Percentiles rank a stretch among this genome's conserved stretches.
Evolutionary conservation across 2,797 vertebrate species (phyloP).

Genomic region (Babyrousa celebensis): DNA sequence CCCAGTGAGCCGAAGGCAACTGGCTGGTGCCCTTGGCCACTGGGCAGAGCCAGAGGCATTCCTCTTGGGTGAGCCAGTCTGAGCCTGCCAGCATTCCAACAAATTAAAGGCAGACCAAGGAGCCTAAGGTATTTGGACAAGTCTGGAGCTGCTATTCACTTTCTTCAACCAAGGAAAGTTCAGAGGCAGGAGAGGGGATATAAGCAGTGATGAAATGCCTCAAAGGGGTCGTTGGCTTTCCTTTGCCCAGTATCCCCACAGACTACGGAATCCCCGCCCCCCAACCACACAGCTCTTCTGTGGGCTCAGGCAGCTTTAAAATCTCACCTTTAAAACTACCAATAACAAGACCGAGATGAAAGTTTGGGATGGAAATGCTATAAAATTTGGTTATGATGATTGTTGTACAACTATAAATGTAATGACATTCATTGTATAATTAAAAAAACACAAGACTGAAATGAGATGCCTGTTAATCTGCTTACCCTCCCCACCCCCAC

Average conservation of each 20-base stretch:
- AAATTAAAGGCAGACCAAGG: constrained; percentile 73
- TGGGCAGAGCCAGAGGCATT: constrained; percentile 62
- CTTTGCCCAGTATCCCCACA: accelerated
- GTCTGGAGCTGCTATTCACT: constrained; percentile 54
- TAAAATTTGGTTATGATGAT: no score
- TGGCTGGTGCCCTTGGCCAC: constrained; percentile 32
- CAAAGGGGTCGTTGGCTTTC: not conserved
- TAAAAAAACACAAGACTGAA: not conserved
- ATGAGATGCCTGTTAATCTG: not conserved
- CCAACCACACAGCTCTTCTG: not conserved
- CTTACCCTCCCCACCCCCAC: no score
- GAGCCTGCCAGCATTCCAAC: constrained; percentile 64
- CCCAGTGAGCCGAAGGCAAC: constrained; percentile 1
- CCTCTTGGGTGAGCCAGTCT: constrained; percentile 13
- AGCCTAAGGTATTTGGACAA: constrained; percentile 69
- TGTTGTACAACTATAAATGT: no score
- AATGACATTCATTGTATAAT: no score
- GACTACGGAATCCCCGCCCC: not conserved
- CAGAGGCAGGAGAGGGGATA: not conserved
- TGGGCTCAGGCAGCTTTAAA: not conserved
- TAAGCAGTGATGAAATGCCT: not conserved
- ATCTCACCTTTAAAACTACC: not conserved
- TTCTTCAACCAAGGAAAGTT: constrained; percentile 44
- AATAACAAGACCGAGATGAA: no score
- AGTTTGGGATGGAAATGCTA: no score